Conservation (phyloP, 2,113 vertebrate genomes). For the Catharus bicknelli region DNA sequence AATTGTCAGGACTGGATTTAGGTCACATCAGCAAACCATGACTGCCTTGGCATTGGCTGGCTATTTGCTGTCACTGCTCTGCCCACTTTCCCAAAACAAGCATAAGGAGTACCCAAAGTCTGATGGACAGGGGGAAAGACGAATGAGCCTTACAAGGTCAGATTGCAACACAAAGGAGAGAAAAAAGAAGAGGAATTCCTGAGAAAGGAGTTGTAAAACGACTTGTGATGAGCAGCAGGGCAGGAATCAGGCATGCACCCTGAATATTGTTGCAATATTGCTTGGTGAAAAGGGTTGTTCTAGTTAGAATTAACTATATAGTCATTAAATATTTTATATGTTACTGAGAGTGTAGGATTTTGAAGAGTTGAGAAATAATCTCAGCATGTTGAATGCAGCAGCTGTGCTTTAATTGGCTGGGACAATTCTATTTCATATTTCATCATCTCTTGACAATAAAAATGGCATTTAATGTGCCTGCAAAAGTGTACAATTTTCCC, state of each 20-base stretch:
- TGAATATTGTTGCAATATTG: background rate
- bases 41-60: background rate
- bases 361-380: background rate
- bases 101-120: background rate
- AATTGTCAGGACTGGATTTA: background rate
- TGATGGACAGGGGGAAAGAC: background rate
- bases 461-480: background rate
- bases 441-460: constrained; percentile 2
- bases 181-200: background rate
- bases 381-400: background rate
- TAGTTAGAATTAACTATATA: background rate
- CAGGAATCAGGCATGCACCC: background rate
- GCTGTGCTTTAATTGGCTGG: background rate
- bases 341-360: background rate
- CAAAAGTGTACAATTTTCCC: background rate
- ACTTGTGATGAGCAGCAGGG: background rate
- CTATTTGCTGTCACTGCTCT: background rate
- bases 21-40: background rate
- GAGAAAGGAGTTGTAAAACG: background rate
- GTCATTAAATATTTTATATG: background rate
- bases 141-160: background rate
- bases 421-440: constrained; percentile 5
- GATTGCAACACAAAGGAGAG: background rate
- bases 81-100: background rate
- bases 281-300: background rate